These are phyloP conservation scores for Leistus spinibarbis DNA, from an alignment of 2,888 invertebrate genomes.

Conservation along the genomic window DNA sequence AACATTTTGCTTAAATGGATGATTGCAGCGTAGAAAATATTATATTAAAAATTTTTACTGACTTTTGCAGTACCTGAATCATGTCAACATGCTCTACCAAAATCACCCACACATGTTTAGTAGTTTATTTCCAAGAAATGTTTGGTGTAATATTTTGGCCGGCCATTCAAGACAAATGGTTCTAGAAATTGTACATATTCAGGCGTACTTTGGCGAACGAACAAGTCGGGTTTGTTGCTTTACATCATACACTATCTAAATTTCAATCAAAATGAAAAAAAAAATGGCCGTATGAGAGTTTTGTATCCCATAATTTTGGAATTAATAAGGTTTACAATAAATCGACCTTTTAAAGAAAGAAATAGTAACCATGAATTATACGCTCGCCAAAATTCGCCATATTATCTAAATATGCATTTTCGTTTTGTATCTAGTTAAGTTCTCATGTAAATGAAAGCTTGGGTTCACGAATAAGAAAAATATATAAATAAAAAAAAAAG, in stretches of 20 bases:
- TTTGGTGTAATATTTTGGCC: conserved; percentile 32
- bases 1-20: neutral
- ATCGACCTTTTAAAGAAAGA: too few relatives aligned
- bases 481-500: conserved; percentile 20
- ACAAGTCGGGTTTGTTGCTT: too few relatives aligned
- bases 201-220: neutral
- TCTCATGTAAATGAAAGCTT: conserved; percentile 19
- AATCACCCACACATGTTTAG: neutral
- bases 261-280: too few relatives aligned
- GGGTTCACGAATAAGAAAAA: conserved; percentile 9
- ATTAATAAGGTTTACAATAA: too few relatives aligned
- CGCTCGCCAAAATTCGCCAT: too few relatives aligned
- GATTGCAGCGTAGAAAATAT: neutral
- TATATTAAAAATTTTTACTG: neutral
- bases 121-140: conserved; percentile 24
- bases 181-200: conserved; percentile 15
- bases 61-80: conserved; percentile 29
- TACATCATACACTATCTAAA: too few relatives aligned
- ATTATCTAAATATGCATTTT: too few relatives aligned
- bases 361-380: too few relatives aligned
- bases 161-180: neutral
- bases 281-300: too few relatives aligned
- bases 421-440: neutral
- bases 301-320: too few relatives aligned
- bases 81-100: neutral